Evolutionary conservation across 2,888 invertebrate genomes (phyloP).

Genomic region (Anaspis maculata): DNA sequence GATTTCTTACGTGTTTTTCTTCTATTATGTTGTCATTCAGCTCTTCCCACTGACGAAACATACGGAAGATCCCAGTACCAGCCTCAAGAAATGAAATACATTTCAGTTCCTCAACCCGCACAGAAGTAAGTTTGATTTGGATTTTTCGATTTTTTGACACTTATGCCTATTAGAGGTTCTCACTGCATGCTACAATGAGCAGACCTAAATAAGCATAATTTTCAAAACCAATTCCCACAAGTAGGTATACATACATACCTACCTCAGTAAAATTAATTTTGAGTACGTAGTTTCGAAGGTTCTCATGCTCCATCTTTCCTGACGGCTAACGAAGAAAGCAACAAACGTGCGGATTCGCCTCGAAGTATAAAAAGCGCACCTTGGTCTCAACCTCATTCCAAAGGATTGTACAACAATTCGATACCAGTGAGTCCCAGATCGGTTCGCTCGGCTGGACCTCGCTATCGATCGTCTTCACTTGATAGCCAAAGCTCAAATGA

Average conservation of each 20-base stretch:
- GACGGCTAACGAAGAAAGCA: constrained; percentile 14
- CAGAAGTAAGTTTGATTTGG: constrained; percentile 27
- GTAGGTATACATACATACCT: too few relatives aligned
- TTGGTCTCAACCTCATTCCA: constrained; percentile 62
- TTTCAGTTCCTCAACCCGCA: constrained; percentile 51
- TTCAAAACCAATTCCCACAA: too few relatives aligned
- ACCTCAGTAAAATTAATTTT: too few relatives aligned
- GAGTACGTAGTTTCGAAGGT: constrained; percentile 18
- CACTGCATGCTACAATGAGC: too few relatives aligned
- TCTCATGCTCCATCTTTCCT: constrained; percentile 13
- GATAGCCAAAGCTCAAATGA: constrained; percentile 88
- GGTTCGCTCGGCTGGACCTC: constrained; percentile 60
- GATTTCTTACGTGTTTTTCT: too few relatives aligned
- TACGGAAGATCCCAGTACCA: constrained; percentile 33
- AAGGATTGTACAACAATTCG: constrained; percentile 58
- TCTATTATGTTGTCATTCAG: constrained; percentile 31
- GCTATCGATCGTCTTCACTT: constrained; percentile 69
- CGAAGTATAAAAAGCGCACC: constrained; percentile 78
- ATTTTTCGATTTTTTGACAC: constrained; percentile 1
- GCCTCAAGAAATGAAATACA: constrained; percentile 43
- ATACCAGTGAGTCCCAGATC: constrained; percentile 67
- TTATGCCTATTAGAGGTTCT: too few relatives aligned
- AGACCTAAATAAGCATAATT: too few relatives aligned
- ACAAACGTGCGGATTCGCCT: constrained; percentile 59
- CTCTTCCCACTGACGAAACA: constrained; percentile 36